Conservation (phyloP, 2,888 invertebrate genomes). For the Acleris laterana region DNA sequence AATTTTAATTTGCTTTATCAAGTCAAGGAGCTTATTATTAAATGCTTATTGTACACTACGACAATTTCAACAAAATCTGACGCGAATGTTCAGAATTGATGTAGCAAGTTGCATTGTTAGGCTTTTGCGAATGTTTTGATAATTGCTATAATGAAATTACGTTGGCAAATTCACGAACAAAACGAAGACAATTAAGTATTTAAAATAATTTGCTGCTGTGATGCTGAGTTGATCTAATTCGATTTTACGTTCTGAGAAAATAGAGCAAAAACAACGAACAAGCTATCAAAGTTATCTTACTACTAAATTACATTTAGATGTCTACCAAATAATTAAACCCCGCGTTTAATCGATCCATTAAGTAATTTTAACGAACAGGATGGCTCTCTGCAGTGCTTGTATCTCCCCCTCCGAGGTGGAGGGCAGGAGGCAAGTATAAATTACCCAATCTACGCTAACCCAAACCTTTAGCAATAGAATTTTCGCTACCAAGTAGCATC, state of each 20-base stretch:
- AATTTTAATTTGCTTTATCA: slow-evolving; percentile 81
- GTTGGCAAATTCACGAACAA: neutral
- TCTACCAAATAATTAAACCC: slow-evolving; percentile 63
- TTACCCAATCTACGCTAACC: slow-evolving; percentile 82
- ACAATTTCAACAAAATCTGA: slow-evolving; percentile 65
- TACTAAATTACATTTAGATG: slow-evolving; percentile 47
- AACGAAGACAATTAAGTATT: neutral
- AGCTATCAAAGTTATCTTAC: neutral
- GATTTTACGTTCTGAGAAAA: no score
- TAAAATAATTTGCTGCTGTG: slow-evolving; percentile 1
- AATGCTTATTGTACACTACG: slow-evolving; percentile 74
- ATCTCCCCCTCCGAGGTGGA: slow-evolving; percentile 57
- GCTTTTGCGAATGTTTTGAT: slow-evolving; percentile 39
- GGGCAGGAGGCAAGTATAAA: slow-evolving; percentile 78
- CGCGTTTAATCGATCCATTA: slow-evolving; percentile 75
- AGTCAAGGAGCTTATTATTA: slow-evolving; percentile 79
- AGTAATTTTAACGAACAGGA: slow-evolving; percentile 77
- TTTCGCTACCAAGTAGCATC: slow-evolving; percentile 71
- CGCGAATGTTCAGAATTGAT: slow-evolving; percentile 61
- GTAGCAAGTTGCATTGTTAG: slow-evolving; percentile 48
- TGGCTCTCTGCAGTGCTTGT: slow-evolving; percentile 67
- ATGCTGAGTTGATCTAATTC: neutral
- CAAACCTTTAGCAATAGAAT: slow-evolving; percentile 77
- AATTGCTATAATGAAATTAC: slow-evolving; percentile 16
- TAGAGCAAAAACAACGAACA: no score